Evolutionary conservation across 2,888 invertebrate species (phyloP).

Genomic region (Rhagium mordax): DNA sequence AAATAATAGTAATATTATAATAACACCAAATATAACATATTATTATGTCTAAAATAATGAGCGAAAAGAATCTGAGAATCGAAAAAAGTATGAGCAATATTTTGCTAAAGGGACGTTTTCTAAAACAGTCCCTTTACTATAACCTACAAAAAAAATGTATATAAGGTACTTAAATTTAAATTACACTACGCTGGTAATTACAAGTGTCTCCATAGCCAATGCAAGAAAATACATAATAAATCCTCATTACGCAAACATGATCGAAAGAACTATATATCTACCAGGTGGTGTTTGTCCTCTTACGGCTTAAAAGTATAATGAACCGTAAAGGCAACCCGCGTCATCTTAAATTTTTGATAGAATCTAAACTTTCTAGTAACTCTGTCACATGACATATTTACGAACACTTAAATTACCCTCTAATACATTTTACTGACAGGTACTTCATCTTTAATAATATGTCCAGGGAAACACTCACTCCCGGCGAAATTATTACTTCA

Average conservation of each 20-base stretch:
- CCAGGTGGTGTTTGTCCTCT: constrained; percentile 3
- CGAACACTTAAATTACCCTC: constrained; percentile 40
- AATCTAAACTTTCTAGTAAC: constrained; percentile 54
- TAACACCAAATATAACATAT: too few species aligned
- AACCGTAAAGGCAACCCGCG: constrained; percentile 58
- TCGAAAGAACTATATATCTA: constrained; percentile 1
- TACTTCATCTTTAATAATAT: constrained; percentile 45
- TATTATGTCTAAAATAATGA: too few species aligned
- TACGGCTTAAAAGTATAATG: constrained; percentile 57
- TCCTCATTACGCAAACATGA: background rate
- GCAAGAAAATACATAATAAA: background rate
- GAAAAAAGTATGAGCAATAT: too few species aligned
- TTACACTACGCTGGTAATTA: too few species aligned
- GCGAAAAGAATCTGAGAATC: too few species aligned
- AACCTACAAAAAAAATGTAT: too few species aligned
- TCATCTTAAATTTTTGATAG: constrained; percentile 58
- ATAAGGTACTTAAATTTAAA: too few species aligned
- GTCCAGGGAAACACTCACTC: constrained; percentile 27
- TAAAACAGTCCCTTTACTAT: too few species aligned
- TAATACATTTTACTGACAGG: constrained; percentile 41
- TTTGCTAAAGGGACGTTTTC: too few species aligned
- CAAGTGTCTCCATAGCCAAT: background rate
- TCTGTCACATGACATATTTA: constrained; percentile 44
- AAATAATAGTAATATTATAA: too few species aligned
- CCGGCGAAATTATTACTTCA: constrained; percentile 7